Evolutionary conservation across 2,888 invertebrate genomes (phyloP).

Genomic region (Agonopterix arenella): DNA sequence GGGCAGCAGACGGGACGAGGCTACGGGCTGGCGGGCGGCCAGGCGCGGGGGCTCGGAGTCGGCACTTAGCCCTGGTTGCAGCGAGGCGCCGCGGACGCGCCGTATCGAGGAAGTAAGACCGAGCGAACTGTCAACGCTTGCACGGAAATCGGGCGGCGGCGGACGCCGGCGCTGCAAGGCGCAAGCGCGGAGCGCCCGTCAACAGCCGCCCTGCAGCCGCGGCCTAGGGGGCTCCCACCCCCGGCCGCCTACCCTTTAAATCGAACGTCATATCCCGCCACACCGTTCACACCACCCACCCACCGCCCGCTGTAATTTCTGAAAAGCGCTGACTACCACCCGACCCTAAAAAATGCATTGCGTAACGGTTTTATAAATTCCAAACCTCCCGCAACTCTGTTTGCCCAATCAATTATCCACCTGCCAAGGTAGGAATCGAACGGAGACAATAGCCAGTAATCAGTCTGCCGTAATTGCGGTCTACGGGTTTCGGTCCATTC

Average conservation of each 20-base stretch:
- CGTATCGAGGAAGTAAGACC: conserved; percentile 72
- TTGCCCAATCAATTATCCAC: conserved; percentile 72
- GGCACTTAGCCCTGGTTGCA: conserved; percentile 23
- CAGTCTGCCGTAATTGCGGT: conserved; percentile 19
- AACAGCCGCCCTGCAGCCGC: conserved; percentile 70
- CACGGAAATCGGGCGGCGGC: conserved; percentile 78
- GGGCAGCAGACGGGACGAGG: conserved; percentile 22
- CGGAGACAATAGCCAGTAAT: conserved; percentile 31
- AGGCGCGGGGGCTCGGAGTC: conserved; percentile 20
- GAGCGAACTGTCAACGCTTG: conserved; percentile 79
- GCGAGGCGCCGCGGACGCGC: conserved; percentile 62
- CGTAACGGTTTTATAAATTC: conserved; percentile 71
- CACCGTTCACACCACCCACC: conserved; percentile 52
- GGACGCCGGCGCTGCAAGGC: conserved; percentile 45
- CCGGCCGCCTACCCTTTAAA: conserved; percentile 65
- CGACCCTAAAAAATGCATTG: conserved; percentile 76
- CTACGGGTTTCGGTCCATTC: conserved; percentile 12
- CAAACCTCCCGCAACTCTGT: conserved; percentile 31
- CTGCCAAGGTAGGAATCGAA: conserved; percentile 26
- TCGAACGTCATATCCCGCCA: conserved; percentile 74
- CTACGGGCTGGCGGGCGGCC: conserved; percentile 29
- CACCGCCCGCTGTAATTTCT: conserved; percentile 61
- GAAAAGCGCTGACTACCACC: conserved; percentile 69
- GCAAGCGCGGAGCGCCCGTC: conserved; percentile 76
- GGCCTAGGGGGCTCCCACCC: conserved; percentile 30